A percentile compares a stretch with the other conserved stretches of the same genome.
phyloP scores from a whole-genome alignment of 2,888 invertebrate genomes.

The Catocala fraxini region DNA sequence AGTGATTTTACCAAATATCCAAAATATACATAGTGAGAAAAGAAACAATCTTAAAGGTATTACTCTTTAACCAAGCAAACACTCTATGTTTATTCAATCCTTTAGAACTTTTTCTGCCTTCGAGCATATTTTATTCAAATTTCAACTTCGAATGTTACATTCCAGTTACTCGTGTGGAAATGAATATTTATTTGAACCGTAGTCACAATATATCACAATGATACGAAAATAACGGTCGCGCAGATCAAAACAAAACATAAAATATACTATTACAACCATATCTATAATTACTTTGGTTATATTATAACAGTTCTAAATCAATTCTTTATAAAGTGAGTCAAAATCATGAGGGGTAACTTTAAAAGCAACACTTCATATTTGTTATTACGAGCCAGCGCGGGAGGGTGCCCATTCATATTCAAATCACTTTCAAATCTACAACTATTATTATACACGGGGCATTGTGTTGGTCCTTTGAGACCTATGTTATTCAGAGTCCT shows the following conservation, averaged over 20 bases:
- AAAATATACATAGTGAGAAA: conserved; percentile 15
- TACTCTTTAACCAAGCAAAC: conserved; percentile 16
- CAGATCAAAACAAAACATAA: conserved; percentile 51
- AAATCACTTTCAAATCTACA: conserved; percentile 87
- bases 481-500: conserved; percentile 84
- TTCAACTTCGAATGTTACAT: conserved; percentile 8
- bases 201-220: conserved; percentile 21
- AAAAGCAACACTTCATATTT: conserved; percentile 86
- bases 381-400: conserved; percentile 83
- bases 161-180: conserved; percentile 6
- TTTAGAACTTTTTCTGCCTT: conserved; percentile 15
- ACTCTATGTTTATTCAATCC: conserved; percentile 32
- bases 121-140: not conserved
- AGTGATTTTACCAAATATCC: conserved; percentile 14
- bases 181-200: conserved; percentile 12
- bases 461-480: conserved; percentile 84
- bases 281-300: conserved; percentile 77
- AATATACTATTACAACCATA: conserved; percentile 52
- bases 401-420: conserved; percentile 86
- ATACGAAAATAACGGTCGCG: conserved; percentile 47
- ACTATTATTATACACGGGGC: conserved; percentile 84
- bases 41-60: conserved; percentile 15
- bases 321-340: conserved; percentile 80
- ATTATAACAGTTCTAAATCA: conserved; percentile 72
- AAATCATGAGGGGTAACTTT: conserved; percentile 78